These are phyloP conservation scores for Ommatoiulus sabulosus DNA, from an alignment of 2,888 invertebrate species.

Conservation along the genomic window DNA sequence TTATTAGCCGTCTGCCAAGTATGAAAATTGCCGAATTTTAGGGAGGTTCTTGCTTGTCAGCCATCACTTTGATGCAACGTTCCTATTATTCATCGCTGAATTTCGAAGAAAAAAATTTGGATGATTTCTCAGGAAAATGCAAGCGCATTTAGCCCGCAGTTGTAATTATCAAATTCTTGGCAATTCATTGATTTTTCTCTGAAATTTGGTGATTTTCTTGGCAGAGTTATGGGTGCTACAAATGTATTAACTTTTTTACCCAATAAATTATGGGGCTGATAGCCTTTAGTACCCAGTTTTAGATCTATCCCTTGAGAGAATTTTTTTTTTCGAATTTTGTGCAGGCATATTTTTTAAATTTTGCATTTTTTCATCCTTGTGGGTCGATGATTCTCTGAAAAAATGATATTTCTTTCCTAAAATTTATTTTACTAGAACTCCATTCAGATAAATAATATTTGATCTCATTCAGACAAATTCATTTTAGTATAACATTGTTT, in stretches of 20 bases:
- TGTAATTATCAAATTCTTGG: neutral
- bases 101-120: neutral
- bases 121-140: neutral
- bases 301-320: too few species aligned
- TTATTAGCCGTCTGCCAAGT: neutral
- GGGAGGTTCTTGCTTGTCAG: neutral
- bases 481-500: too few species aligned
- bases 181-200: neutral
- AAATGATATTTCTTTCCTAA: too few species aligned
- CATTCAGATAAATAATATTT: too few species aligned
- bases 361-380: too few species aligned
- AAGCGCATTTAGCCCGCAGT: neutral
- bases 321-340: too few species aligned
- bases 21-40: neutral
- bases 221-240: neutral
- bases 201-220: neutral
- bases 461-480: too few species aligned
- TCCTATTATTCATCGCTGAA: neutral
- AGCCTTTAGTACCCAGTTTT: too few species aligned
- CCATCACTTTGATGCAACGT: neutral
- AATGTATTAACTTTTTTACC: neutral
- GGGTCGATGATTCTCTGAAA: too few species aligned
- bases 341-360: too few species aligned
- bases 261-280: neutral
- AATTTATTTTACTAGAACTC: too few species aligned